phyloP scores from a whole-genome alignment of 2,797 vertebrate species.

The Pangasius mekongensis region DNA sequence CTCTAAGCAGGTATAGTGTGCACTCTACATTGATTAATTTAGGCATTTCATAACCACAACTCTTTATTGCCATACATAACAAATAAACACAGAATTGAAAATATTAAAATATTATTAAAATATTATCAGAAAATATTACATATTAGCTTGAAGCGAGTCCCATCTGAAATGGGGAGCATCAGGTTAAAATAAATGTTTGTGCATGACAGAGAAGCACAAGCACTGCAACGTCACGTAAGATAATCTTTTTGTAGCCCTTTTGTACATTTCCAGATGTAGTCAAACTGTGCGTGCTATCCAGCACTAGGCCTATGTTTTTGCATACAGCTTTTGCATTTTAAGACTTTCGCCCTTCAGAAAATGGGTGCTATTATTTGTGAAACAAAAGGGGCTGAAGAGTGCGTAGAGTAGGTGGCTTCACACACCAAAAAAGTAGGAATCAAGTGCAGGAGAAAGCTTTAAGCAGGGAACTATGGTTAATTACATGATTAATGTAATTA shows the following conservation, averaged over 20 bases:
- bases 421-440: neutral
- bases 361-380: too few species aligned
- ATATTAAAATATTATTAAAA: neutral
- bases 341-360: neutral
- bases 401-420: neutral
- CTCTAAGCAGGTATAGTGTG: neutral
- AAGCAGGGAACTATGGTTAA: neutral
- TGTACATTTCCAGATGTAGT: neutral
- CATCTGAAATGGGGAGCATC: neutral
- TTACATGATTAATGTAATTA: neutral
- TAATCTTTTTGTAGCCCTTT: neutral
- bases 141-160: neutral
- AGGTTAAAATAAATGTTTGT: neutral
- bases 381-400: neutral
- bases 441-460: neutral
- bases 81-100: neutral
- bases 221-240: neutral
- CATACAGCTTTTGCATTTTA: neutral
- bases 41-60: neutral
- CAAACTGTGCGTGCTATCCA: neutral
- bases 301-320: neutral
- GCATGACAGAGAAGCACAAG: neutral
- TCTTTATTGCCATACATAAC: neutral
- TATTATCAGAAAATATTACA: neutral
- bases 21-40: neutral